phyloP scores from a whole-genome alignment of 2,113 vertebrate genomes.

The Nansenia antarctica region DNA sequence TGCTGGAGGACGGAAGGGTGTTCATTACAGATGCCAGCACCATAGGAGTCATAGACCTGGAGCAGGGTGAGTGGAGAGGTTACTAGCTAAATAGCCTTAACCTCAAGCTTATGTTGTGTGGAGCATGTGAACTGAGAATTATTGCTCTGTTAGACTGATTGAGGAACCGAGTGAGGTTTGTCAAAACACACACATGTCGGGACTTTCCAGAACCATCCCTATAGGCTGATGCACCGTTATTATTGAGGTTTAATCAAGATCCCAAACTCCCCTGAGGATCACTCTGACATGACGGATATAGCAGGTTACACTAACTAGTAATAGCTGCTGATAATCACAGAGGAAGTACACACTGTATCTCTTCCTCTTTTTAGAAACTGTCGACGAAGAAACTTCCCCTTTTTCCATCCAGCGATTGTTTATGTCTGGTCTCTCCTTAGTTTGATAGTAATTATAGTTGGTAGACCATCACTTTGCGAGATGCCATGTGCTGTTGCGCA shows the following conservation, averaged over 20 bases:
- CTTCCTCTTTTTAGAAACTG: constrained; percentile 62
- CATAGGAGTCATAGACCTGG: constrained; percentile 82
- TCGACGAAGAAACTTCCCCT: constrained; percentile 46
- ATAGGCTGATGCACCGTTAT: too few species aligned
- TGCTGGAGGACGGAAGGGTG: constrained; percentile 78
- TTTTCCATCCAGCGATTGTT: constrained; percentile 38
- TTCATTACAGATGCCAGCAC: constrained; percentile 82
- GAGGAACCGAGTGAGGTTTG: too few species aligned
- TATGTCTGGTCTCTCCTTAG: too few species aligned
- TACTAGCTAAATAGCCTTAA: neutral
- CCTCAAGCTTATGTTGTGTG: neutral
- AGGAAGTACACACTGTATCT: constrained; percentile 6
- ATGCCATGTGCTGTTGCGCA: neutral
- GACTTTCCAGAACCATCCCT: neutral
- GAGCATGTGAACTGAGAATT: too few species aligned
- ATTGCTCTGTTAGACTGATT: too few species aligned
- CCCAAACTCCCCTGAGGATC: neutral
- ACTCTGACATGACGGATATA: neutral
- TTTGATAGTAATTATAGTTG: neutral
- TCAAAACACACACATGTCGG: neutral
- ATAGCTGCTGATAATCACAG: neutral
- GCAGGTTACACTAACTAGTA: neutral
- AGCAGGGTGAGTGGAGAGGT: constrained; percentile 73
- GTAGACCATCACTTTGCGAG: neutral
- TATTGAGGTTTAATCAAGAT: neutral